Evolutionary conservation across 1,140 invertebrate species (phyloP), one percentile per base, ranked within the genome.

Genomic region (Caenorhabditis remanei): DNA sequence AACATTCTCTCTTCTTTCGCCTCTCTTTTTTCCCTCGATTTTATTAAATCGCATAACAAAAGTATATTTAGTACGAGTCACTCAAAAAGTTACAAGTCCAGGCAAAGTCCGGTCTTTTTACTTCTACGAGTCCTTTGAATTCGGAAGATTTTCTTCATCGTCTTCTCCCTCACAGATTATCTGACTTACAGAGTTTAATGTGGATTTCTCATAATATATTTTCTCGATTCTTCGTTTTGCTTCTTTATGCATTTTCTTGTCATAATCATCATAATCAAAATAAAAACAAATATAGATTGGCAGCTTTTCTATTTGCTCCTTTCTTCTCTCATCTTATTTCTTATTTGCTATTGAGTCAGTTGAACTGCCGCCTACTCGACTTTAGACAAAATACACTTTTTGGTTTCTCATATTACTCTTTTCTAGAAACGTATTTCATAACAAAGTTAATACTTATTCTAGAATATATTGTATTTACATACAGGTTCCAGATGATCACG

Each of bases 271-370:
- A n/a, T 58, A 58, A 75, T 46, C 50, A 53, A 53, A 48, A 48
- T 75, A 48, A 46, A 40, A 65, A 40, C 9, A 41, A 65, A 46
- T n/a, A 48, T 43, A n/a, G 67, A 48, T 48, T 48, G 67, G 67
- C 67, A 75, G 13, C 11, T 65, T n/a, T 40, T 40, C 24, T 75
- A 24, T 75, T 75, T 75, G 43, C 67, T 75, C 43, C 19, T 75
- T 75, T 48, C 43, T 46, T 46, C 46, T 46, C 65, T 71, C 63
- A 65, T 75, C 67, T 48, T 75, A 53, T 53, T 53, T 53, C 50
- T 32, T 53, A 75, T 75, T 75, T 75, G 67, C 67, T 75, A 75
- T 75, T 75, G 16, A 65, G 61, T 48, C 43, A 75, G 40, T 75
- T 75, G 67, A 75, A 75, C 16, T 48, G 67, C 67, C 24, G 67